These are phyloP conservation scores for Pseudachorutes palmiensis DNA, from an alignment of 1,140 invertebrate genomes.

Conservation along the genomic window DNA sequence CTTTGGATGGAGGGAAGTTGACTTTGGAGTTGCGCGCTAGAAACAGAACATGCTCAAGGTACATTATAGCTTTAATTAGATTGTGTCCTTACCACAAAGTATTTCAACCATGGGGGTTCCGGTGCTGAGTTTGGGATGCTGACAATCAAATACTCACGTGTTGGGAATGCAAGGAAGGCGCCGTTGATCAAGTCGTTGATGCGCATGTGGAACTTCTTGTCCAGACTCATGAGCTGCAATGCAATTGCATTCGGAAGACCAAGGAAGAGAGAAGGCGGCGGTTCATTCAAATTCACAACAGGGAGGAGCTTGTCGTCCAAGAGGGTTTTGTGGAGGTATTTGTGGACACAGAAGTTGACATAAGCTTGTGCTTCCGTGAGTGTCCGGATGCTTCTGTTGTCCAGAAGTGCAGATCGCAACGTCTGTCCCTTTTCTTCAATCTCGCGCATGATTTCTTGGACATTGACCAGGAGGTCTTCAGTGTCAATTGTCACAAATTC, in stretches of 20 bases:
- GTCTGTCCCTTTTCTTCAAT: background rate
- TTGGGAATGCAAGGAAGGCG: conserved; percentile 58
- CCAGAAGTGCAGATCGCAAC: background rate
- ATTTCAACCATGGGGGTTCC: conserved; percentile 52
- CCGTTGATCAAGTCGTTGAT: conserved; percentile 50
- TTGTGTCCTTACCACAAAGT: conserved; percentile 50
- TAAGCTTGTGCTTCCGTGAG: background rate
- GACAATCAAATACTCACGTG: conserved; percentile 57
- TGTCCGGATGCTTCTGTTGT: background rate
- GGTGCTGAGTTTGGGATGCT: conserved; percentile 53
- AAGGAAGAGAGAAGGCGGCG: conserved; percentile 1
- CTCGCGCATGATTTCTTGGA: background rate
- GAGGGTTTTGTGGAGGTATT: conserved; percentile 5
- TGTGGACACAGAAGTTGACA: background rate
- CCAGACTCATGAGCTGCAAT: conserved; percentile 54
- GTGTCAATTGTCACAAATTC: no score
- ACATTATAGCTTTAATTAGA: background rate
- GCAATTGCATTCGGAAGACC: conserved; percentile 53
- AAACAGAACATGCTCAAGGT: conserved; percentile 34
- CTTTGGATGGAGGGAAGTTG: conserved; percentile 49
- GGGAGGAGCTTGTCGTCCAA: conserved; percentile 11
- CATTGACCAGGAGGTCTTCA: background rate
- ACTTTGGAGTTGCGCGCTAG: conserved; percentile 52
- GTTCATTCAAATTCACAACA: conserved; percentile 10
- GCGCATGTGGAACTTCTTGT: conserved; percentile 53